A percentile compares a stretch with the other conserved stretches of the same genome.
phyloP scores from a whole-genome alignment of 2,797 vertebrate genomes.

The Fistularia tabacaria region DNA sequence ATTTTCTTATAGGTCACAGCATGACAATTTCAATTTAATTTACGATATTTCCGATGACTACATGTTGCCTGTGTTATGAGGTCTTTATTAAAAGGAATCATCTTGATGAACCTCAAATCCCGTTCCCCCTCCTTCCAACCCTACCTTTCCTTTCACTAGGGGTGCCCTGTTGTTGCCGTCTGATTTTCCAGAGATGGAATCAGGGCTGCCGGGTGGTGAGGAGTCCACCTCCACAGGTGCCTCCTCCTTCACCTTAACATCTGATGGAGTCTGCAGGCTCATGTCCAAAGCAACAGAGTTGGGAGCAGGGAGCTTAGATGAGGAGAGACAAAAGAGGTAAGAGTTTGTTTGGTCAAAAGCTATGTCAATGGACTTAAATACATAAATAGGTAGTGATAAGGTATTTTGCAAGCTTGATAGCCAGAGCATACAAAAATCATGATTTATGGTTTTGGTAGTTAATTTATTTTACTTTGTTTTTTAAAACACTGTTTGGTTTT shows the following conservation, averaged over 20 bases:
- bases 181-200: conserved; percentile 70
- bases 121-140: not conserved
- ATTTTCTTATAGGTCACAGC: no score
- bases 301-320: conserved; percentile 62
- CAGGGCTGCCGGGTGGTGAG: conserved; percentile 85
- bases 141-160: conserved; percentile 63
- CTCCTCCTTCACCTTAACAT: conserved; percentile 92
- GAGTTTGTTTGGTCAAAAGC: not conserved
- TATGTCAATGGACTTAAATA: no score
- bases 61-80: not conserved
- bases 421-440: no score
- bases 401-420: no score
- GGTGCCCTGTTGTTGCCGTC: conserved; percentile 61
- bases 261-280: conserved; percentile 82
- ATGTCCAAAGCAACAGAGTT: conserved; percentile 79
- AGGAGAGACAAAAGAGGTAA: not conserved
- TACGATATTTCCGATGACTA: not conserved
- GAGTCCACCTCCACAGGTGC: conserved; percentile 89
- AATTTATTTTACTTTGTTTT: no score
- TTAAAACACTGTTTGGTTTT: no score
- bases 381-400: no score
- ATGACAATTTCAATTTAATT: no score
- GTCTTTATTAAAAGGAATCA: not conserved
- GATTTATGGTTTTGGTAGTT: no score
- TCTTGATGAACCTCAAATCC: not conserved